Base-by-base conservation (phyloP, 1,140 invertebrate species). In the Lasioglossum baleicum region DNA sequence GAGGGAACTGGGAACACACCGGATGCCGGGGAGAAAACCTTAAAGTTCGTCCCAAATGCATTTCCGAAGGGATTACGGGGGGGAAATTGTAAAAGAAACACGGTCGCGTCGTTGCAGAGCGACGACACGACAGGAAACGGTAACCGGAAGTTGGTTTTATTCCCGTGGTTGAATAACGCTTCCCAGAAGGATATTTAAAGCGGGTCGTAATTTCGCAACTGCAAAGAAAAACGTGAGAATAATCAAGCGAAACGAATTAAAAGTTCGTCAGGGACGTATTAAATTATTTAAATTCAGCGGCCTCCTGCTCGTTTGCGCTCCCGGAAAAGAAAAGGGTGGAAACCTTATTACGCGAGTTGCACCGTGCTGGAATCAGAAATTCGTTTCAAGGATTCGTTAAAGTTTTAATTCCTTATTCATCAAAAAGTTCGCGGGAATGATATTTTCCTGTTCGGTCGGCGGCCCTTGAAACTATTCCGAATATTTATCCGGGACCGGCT, bases 71-170 rank as follows among this genome's bases (percentile, higher is more conserved):
- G 15, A 69, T 75, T 63, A 44, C 64, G 4, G 35, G 60, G 35
- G 60, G 8, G 31, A 72, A 78, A 78, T 64, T 65, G 75, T 65
- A 56, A 65, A 26, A 63, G 35, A 78, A 51, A 64, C 31, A 69
- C 64, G 26, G 10, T 17, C 60, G 48, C 17, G n/a, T 20, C 22
- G n/a, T 53, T 26, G 35, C 31, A 5, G n/a, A n/a, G 22, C 64
- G 35, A n/a, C 17, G 48, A 13, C 40, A 65, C 51, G 53, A 70
- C 17, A 20, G 15, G 15, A 60, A 67, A 22, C 35, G 6, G 53
- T 44, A 22, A 20, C 31, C 8, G 40, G 40, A 31, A 15, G 53
- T 35, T 22, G 1, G 2, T 51, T 56, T 65, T 42, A n/a, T 56
- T 65, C 17, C 17, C n/a, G 53, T 13, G 61, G n/a, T 64, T 63